A percentile compares a stretch with the other conserved stretches of the same genome.
Evolutionary conservation across 2,797 vertebrate species (phyloP).

Genomic region (Gorsachius magnificus): DNA sequence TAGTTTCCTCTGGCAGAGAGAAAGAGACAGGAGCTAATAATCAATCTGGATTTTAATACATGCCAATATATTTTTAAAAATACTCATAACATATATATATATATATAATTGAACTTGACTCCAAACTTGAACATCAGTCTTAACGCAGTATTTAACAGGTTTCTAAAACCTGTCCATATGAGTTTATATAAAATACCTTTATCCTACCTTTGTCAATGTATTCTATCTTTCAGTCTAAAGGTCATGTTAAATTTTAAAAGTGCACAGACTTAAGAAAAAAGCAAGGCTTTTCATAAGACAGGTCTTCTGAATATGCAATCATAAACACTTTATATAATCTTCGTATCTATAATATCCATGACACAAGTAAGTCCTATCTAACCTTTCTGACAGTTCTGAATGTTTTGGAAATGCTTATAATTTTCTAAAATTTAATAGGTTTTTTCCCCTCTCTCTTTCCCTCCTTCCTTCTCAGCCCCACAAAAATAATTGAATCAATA

Average conservation of each 20-base stretch:
- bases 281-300: background rate
- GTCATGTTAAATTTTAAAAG: background rate
- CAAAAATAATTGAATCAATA: background rate
- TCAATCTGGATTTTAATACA: background rate
- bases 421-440: background rate
- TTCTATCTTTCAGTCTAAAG: background rate
- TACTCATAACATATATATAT: background rate
- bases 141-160: background rate
- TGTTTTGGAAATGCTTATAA: background rate
- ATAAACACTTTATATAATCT: background rate
- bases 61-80: background rate
- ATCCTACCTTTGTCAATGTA: background rate
- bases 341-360: background rate
- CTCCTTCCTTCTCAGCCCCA: background rate
- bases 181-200: background rate
- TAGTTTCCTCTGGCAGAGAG: background rate
- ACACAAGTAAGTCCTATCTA: background rate
- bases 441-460: background rate
- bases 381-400: background rate
- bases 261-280: background rate
- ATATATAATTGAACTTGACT: background rate
- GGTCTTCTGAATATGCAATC: background rate
- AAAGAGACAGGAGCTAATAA: background rate
- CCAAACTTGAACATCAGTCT: background rate
- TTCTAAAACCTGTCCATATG: background rate